Conservation (phyloP, 2,113 vertebrate species). For the Litocranius walleri region DNA sequence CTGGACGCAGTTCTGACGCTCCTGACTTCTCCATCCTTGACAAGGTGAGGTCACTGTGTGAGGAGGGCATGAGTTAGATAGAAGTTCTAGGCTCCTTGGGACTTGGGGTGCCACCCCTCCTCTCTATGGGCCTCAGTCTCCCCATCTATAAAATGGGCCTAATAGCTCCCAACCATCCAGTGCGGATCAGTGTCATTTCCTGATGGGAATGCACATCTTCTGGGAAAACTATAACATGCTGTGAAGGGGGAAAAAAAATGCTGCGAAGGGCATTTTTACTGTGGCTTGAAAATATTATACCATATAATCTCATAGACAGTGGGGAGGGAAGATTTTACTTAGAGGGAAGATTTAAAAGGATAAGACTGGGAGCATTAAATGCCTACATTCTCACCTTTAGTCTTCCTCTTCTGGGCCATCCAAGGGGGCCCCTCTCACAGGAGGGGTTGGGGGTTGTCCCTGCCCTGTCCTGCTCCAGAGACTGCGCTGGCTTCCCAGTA, state of each 20-base stretch:
- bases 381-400: neutral
- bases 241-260: neutral
- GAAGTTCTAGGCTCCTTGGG: neutral
- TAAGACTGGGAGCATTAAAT: neutral
- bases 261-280: neutral
- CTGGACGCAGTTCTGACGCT: neutral
- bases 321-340: neutral
- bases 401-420: neutral
- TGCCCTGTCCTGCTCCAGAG: neutral
- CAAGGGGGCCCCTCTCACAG: neutral
- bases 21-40: neutral
- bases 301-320: neutral
- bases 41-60: neutral
- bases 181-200: neutral
- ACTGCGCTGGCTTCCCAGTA: neutral
- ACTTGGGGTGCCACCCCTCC: neutral
- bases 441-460: neutral
- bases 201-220: neutral
- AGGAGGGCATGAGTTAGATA: neutral
- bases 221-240: neutral
- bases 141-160: neutral
- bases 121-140: neutral
- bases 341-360: neutral
- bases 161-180: neutral
- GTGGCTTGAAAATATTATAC: neutral